A percentile compares a stretch with the other conserved stretches of the same genome.
Evolutionary conservation across 1,140 invertebrate species (phyloP).

Genomic region (Sarcophaga bullata): DNA sequence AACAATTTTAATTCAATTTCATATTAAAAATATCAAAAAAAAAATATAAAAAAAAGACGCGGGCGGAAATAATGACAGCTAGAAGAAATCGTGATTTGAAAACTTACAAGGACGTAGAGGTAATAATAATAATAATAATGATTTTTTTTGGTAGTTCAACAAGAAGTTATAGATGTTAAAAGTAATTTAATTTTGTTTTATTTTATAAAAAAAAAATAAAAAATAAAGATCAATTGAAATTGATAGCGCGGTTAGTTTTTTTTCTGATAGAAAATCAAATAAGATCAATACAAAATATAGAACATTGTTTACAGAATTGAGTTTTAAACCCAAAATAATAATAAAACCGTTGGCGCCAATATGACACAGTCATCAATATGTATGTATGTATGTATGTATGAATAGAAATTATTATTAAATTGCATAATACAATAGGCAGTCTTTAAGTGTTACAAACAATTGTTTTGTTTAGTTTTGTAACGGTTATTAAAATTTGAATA

Average conservation of each 20-base stretch:
- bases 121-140: neutral
- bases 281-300: neutral
- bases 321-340: neutral
- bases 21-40: too few relatives aligned
- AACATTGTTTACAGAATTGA: neutral
- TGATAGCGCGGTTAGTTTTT: neutral
- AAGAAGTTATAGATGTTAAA: constrained; percentile 19
- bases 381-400: neutral
- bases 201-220: neutral
- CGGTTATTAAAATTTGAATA: too few relatives aligned
- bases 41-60: neutral
- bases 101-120: constrained; percentile 7
- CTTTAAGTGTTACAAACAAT: too few relatives aligned
- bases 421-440: neutral
- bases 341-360: neutral
- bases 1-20: too few relatives aligned
- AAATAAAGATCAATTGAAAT: neutral
- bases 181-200: constrained; percentile 1
- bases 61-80: constrained; percentile 17
- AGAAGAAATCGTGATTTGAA: constrained; percentile 19
- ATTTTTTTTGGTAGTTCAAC: constrained; percentile 23
- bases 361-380: constrained; percentile 7
- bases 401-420: neutral
- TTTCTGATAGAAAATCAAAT: neutral
- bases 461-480: too few relatives aligned